Conservation (phyloP, 2,797 vertebrate genomes). For the Thamnophis elegans region DNA sequence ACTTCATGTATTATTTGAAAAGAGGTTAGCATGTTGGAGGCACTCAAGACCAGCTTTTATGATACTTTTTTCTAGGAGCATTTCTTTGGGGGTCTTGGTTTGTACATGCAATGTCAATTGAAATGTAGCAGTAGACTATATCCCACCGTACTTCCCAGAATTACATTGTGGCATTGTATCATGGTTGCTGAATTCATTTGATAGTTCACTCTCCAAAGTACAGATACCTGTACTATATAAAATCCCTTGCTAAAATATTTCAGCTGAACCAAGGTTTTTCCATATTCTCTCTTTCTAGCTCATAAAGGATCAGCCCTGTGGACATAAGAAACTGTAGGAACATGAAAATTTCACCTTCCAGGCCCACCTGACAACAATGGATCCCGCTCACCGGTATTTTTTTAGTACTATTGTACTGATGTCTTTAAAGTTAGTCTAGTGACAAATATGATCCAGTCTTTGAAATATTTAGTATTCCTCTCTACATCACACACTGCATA, state of each 20-base stretch:
- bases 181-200: neutral
- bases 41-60: neutral
- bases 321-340: neutral
- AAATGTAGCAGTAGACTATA: neutral
- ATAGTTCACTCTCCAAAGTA: neutral
- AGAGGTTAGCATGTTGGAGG: constrained; percentile 3
- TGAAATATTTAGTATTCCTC: neutral
- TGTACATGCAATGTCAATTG: neutral
- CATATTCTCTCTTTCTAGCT: neutral
- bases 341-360: neutral
- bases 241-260: neutral
- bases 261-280: neutral
- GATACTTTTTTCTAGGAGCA: neutral
- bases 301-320: neutral
- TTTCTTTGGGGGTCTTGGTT: neutral
- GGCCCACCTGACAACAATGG: neutral
- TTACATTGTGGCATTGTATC: neutral
- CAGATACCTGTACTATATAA: neutral
- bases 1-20: constrained; percentile 23
- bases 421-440: neutral
- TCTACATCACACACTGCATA: neutral
- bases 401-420: neutral
- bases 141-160: neutral
- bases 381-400: neutral
- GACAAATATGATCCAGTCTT: neutral